Conservation (phyloP, 2,888 invertebrate genomes). For the Nasonovia ribisnigri region DNA sequence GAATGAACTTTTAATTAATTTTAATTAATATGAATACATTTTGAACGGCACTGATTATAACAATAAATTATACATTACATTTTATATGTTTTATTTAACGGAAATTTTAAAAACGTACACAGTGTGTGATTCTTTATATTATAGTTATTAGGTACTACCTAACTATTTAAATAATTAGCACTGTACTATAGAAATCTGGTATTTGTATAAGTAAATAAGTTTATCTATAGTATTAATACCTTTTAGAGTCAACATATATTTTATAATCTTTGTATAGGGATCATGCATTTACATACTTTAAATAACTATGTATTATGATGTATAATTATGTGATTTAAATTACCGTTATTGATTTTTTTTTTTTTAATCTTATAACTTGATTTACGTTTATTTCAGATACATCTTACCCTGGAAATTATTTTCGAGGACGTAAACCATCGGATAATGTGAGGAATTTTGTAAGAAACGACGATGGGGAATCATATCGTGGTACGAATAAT, state of each 20-base stretch:
- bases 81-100: not conserved
- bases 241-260: not conserved
- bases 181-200: not conserved
- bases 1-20: not conserved
- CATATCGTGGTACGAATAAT: constrained; percentile 76
- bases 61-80: not conserved
- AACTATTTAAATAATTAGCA: not conserved
- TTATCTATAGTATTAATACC: not conserved
- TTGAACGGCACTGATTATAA: not conserved
- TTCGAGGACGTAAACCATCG: constrained; percentile 70
- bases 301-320: not conserved
- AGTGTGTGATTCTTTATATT: not conserved
- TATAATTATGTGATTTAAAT: not conserved
- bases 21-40: not conserved
- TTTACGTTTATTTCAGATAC: constrained; percentile 35
- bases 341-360: not conserved
- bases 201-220: not conserved
- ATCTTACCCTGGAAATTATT: constrained; percentile 56
- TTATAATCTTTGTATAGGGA: not conserved
- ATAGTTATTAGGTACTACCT: no score
- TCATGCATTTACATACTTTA: not conserved
- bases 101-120: not conserved
- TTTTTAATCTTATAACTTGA: not conserved
- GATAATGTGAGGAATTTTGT: constrained; percentile 75
- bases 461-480: constrained; percentile 73